Evolutionary conservation across 2,113 vertebrate genomes (phyloP).

Genomic region (Hyla sarda): DNA sequence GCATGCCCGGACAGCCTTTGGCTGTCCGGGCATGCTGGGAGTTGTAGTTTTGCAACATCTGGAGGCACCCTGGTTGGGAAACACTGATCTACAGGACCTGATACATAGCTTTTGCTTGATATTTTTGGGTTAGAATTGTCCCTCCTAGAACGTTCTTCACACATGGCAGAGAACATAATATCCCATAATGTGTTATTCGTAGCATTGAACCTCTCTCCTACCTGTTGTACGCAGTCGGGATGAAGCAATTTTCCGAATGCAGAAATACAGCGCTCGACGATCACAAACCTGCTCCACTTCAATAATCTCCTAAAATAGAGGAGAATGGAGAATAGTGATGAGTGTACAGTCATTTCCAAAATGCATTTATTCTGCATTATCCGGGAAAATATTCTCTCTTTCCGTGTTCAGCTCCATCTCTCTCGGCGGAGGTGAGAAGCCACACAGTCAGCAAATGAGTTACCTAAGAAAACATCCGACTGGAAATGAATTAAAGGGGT

Average conservation of each 20-base stretch:
- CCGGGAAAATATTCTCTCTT: constrained; percentile 4
- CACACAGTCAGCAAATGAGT: background rate
- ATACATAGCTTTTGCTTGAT: too few species aligned
- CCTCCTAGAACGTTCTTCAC: background rate
- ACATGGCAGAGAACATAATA: background rate
- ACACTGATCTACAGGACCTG: too few species aligned
- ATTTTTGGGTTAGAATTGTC: too few species aligned
- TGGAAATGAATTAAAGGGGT: too few species aligned
- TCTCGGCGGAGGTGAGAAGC: background rate
- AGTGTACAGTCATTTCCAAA: constrained; percentile 14
- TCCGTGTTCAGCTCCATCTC: constrained; percentile 17
- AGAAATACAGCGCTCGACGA: constrained; percentile 7
- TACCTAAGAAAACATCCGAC: constrained; percentile 15
- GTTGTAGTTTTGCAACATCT: too few species aligned
- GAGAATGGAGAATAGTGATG: constrained; percentile 37
- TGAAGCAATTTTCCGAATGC: constrained; percentile 29
- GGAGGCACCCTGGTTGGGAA: too few species aligned
- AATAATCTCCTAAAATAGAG: constrained; percentile 38
- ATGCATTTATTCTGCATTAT: constrained; percentile 33
- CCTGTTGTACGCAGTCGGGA: background rate
- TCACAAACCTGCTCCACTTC: constrained; percentile 30
- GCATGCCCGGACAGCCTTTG: too few species aligned
- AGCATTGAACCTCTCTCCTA: background rate
- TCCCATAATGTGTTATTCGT: background rate
- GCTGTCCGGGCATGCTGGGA: too few species aligned